phyloP scores from a whole-genome alignment of 2,113 vertebrate species.

The Cichladusa arquata region DNA sequence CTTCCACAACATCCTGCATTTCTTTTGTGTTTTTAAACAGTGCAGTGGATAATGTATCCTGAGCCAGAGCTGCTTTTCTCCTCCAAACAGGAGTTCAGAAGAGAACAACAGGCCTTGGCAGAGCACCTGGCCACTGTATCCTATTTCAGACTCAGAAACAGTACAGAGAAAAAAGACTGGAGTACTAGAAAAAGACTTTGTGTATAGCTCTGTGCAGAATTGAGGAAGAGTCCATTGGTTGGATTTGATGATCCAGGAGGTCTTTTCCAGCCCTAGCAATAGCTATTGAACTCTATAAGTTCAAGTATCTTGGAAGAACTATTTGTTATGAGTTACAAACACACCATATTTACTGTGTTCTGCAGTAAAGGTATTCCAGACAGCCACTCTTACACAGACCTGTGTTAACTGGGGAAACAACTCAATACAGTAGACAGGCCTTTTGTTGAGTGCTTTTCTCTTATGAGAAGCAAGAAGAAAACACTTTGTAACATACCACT shows the following conservation, averaged over 20 bases:
- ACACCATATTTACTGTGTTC: not conserved
- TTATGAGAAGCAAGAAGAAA: not conserved
- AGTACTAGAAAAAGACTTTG: not conserved
- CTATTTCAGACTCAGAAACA: not conserved
- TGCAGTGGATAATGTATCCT: not conserved
- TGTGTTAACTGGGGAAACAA: not conserved
- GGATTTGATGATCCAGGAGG: not conserved
- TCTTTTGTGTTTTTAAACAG: not conserved
- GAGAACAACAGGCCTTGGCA: not conserved
- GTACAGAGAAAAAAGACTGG: not conserved
- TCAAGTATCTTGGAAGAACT: not conserved
- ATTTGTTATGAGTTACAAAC: not conserved
- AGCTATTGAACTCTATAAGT: not conserved
- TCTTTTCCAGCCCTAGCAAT: not conserved
- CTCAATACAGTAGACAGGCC: not conserved
- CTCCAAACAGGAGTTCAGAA: not conserved
- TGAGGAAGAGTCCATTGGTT: not conserved
- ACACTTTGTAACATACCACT: conserved; percentile 54
- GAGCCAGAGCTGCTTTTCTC: not conserved
- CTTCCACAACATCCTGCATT: not conserved
- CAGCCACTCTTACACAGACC: not conserved
- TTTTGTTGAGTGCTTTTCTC: not conserved
- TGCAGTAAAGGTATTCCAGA: not conserved
- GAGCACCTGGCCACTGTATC: not conserved
- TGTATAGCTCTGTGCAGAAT: not conserved